Conservation (phyloP, 1,140 invertebrate species). For the Odontomachus brunneus region DNA sequence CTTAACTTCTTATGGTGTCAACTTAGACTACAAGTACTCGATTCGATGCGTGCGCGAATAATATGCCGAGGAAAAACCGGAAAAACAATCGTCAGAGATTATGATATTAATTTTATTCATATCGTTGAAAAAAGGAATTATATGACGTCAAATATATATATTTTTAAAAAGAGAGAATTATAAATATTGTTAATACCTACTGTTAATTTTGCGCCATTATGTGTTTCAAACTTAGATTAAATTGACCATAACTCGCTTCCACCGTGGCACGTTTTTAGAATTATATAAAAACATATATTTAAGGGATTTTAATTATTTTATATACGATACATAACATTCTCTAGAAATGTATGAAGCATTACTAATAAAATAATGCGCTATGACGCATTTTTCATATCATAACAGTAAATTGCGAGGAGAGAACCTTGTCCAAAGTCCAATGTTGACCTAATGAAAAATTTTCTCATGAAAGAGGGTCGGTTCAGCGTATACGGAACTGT, state of each 20-base stretch:
- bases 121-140: not conserved
- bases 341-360: too few species aligned
- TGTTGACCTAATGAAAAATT: too few species aligned
- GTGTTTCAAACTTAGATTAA: not conserved
- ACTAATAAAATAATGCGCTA: too few species aligned
- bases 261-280: not conserved
- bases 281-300: not conserved
- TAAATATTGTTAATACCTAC: conserved; percentile 36
- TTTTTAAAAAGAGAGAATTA: conserved; percentile 41
- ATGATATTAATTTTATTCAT: conserved; percentile 5
- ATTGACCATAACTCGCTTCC: not conserved
- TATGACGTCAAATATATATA: conserved; percentile 15
- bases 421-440: too few species aligned
- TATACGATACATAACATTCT: not conserved
- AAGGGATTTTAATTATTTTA: conserved; percentile 28
- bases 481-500: not conserved
- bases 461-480: not conserved
- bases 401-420: too few species aligned
- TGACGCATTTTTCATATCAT: too few species aligned
- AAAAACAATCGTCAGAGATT: not conserved
- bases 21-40: not conserved
- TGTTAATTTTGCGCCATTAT: conserved; percentile 48
- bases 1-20: conserved; percentile 22
- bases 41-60: not conserved
- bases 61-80: not conserved